Evolutionary conservation across 2,888 invertebrate species (phyloP).

Genomic region (Archaeoteleia sp.): DNA sequence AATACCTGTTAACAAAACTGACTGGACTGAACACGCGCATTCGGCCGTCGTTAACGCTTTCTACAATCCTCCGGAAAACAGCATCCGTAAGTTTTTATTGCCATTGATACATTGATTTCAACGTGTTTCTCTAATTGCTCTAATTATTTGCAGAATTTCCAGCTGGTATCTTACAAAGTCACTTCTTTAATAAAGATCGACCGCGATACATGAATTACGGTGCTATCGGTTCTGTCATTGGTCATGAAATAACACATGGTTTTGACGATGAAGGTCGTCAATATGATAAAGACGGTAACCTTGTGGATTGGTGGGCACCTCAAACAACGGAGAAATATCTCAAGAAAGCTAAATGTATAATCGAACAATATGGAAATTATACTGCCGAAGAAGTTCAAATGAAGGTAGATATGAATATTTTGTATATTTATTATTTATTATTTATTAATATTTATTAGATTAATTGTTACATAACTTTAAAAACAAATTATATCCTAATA

Average conservation of each 20-base stretch:
- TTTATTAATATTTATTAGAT: neutral
- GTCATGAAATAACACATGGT: slow-evolving; percentile 95
- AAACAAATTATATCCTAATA: too few species aligned
- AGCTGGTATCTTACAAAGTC: slow-evolving; percentile 93
- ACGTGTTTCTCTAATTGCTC: neutral
- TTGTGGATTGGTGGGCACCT: slow-evolving; percentile 94
- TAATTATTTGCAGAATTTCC: slow-evolving; percentile 84
- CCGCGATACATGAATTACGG: slow-evolving; percentile 95
- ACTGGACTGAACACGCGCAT: slow-evolving; percentile 76
- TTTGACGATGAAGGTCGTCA: slow-evolving; percentile 92
- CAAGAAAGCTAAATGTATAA: slow-evolving; percentile 91
- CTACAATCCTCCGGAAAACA: slow-evolving; percentile 77
- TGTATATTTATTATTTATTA: too few species aligned
- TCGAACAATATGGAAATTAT: slow-evolving; percentile 94
- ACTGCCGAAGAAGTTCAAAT: slow-evolving; percentile 86
- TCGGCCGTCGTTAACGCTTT: slow-evolving; percentile 78
- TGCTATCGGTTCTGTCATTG: slow-evolving; percentile 92
- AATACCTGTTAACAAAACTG: slow-evolving; percentile 76
- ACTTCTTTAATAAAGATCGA: slow-evolving; percentile 91
- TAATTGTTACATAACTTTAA: too few species aligned
- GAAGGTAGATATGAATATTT: slow-evolving; percentile 84
- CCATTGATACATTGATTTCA: neutral
- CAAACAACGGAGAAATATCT: slow-evolving; percentile 88
- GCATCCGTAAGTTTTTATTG: slow-evolving; percentile 76
- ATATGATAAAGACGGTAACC: slow-evolving; percentile 93